Evolutionary conservation across 2,888 invertebrate species (phyloP).

Genomic region (Choristoneura rosaceana): DNA sequence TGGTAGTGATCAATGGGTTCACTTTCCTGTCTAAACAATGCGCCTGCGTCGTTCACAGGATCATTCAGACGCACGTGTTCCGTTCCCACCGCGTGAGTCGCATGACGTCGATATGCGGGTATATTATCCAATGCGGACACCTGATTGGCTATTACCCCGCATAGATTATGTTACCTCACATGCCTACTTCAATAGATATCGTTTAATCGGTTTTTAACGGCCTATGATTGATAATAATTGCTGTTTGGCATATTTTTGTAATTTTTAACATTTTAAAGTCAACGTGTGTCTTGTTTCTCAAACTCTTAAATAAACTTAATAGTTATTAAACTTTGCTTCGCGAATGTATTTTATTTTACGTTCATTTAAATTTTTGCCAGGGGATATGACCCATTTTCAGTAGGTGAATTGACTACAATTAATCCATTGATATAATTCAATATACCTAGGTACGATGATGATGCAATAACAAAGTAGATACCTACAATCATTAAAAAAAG

Average conservation of each 20-base stretch:
- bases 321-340: too few relatives aligned
- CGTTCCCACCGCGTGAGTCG: constrained; percentile 46
- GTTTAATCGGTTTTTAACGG: constrained; percentile 27
- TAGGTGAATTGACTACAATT: too few relatives aligned
- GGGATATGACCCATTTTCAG: too few relatives aligned
- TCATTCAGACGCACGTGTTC: constrained; percentile 68
- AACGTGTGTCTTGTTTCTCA: not conserved
- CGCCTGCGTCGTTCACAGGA: constrained; percentile 36
- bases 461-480: too few relatives aligned
- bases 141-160: constrained; percentile 41
- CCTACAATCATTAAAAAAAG: too few relatives aligned
- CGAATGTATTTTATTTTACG: too few relatives aligned
- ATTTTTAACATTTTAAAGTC: not conserved
- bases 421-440: too few relatives aligned
- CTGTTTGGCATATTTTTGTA: constrained; percentile 31
- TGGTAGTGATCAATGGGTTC: not conserved
- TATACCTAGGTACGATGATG: too few relatives aligned
- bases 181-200: constrained; percentile 22
- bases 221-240: constrained; percentile 24
- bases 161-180: constrained; percentile 40
- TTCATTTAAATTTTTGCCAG: too few relatives aligned
- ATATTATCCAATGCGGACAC: constrained; percentile 57
- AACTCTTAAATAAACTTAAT: too few relatives aligned
- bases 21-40: constrained; percentile 31
- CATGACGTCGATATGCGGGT: constrained; percentile 67